A percentile compares a stretch with the other conserved stretches of the same genome.
Evolutionary conservation across 1,140 invertebrate genomes (phyloP).

Genomic region (Pygmarrhopalites habei): DNA sequence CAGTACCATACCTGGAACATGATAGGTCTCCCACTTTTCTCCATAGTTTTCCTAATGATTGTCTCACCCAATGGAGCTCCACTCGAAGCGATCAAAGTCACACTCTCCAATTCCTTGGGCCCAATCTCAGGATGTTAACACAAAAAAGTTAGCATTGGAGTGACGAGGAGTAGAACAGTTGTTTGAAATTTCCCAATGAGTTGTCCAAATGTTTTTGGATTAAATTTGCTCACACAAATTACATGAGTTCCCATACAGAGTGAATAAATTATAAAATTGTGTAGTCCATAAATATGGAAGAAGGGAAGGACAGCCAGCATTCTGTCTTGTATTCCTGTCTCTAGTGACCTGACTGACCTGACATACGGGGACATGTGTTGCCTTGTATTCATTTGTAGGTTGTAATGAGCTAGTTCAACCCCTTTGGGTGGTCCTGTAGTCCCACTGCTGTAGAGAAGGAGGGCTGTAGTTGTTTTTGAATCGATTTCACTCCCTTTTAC

Average conservation of each 20-base stretch:
- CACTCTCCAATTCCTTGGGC: too few relatives aligned
- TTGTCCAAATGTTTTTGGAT: too few relatives aligned
- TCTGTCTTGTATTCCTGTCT: conserved; percentile 18
- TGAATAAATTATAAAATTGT: background rate
- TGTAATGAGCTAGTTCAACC: conserved; percentile 64
- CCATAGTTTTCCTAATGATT: too few relatives aligned
- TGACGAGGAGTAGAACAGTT: too few relatives aligned
- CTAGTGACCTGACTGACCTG: background rate
- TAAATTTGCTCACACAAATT: too few relatives aligned
- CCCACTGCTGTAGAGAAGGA: conserved; percentile 25
- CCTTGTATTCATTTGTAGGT: conserved; percentile 14
- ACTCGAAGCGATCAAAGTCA: too few relatives aligned
- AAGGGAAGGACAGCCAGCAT: conserved; percentile 28
- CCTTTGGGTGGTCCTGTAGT: conserved; percentile 68
- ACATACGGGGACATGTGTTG: conserved; percentile 13
- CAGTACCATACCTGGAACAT: too few relatives aligned
- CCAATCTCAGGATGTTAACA: too few relatives aligned
- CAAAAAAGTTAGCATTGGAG: too few relatives aligned
- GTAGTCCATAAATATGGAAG: conserved; percentile 28
- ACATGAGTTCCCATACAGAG: background rate
- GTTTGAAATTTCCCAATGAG: too few relatives aligned
- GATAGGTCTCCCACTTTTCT: too few relatives aligned
- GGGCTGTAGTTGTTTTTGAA: conserved; percentile 41
- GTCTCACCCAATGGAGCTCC: too few relatives aligned
- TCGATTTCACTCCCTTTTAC: conserved; percentile 11